A percentile compares a stretch with the other conserved stretches of the same genome.
Evolutionary conservation across 2,888 invertebrate genomes (phyloP).

Genomic region (Troides oblongomaculatus): DNA sequence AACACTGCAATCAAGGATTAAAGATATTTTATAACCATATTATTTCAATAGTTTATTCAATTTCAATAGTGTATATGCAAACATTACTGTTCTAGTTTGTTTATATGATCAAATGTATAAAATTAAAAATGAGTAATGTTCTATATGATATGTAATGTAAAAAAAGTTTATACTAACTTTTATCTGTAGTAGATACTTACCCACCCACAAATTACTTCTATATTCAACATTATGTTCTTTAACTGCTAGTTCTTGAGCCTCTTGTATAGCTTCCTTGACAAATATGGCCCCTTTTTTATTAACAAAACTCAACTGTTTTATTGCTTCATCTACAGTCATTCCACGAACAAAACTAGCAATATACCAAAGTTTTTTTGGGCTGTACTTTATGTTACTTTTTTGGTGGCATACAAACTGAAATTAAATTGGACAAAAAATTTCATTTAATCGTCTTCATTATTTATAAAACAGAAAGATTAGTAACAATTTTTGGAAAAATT

Average conservation of each 20-base stretch:
- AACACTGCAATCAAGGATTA: too few species aligned
- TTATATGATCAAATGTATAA: too few species aligned
- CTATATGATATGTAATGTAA: too few species aligned
- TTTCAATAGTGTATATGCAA: too few species aligned
- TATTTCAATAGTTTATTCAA: too few species aligned
- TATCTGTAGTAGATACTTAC: conserved; percentile 67
- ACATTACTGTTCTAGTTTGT: too few species aligned
- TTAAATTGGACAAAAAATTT: background rate
- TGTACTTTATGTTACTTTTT: conserved; percentile 91
- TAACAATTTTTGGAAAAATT: too few species aligned
- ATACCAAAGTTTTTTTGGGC: conserved; percentile 96
- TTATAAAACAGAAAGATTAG: too few species aligned
- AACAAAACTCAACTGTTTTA: conserved; percentile 93
- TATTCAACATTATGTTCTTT: conserved; percentile 95
- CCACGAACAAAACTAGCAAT: conserved; percentile 92
- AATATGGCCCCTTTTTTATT: conserved; percentile 87
- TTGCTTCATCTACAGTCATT: conserved; percentile 95
- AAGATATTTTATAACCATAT: too few species aligned
- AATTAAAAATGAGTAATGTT: too few species aligned
- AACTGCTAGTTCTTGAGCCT: conserved; percentile 94
- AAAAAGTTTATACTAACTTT: too few species aligned
- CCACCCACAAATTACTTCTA: conserved; percentile 96
- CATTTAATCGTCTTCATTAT: background rate
- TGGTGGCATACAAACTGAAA: conserved; percentile 92
- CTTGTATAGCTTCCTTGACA: conserved; percentile 88